Evolutionary conservation across 2,113 vertebrate genomes (phyloP), one percentile per base, ranked within the genome.

Genomic region (Semnornis frantzii): DNA sequence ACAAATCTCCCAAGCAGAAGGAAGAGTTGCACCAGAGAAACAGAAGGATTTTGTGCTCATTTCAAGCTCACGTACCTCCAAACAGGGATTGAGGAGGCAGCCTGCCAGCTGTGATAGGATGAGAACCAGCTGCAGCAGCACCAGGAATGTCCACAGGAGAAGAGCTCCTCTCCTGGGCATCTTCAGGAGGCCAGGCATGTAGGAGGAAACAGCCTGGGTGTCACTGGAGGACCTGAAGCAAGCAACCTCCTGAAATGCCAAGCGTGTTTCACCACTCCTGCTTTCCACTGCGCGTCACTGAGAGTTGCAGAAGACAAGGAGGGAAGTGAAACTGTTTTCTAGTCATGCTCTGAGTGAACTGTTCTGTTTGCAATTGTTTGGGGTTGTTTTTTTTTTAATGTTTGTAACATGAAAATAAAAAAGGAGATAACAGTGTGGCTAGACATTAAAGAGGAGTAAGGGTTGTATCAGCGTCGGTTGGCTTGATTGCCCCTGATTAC

Each of bases 51-150:
- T 68, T 16, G 30, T 52, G 52, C 66, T 72, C 10, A 0, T 80
- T 59, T 15, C 30, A 59, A 90, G 76, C 39, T 68, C 75, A 92
- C 97, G 0, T 98, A 98, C 98, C 98, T 98, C 97, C 75, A 93
- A 5, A 4, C 97, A 98, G 58, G 96, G 96, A 3, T 42, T 48
- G 65, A 89, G 82, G 54, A 71, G 64, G 59, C 93, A 94, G 1
- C 85, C 34, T 52, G 60, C 72, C 91, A 93, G 64, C 16, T 46
- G 95, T 57, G 71, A 89, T 1, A 73, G 81, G 33, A 95, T 81
- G 23, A 95, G 54, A 6, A 12, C 57, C 85, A 94, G 82, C 85
- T 73, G 89, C 90, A 96, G 90, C 62, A 97, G 89, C 31, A 74
- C 72, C 69, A 57, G 2, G 1, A 75, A 54, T 0, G 13, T 84